Percentiles rank a stretch among this genome's conserved stretches.
phyloP scores from a whole-genome alignment of 2,113 vertebrate genomes.

The Macrotus californicus region DNA sequence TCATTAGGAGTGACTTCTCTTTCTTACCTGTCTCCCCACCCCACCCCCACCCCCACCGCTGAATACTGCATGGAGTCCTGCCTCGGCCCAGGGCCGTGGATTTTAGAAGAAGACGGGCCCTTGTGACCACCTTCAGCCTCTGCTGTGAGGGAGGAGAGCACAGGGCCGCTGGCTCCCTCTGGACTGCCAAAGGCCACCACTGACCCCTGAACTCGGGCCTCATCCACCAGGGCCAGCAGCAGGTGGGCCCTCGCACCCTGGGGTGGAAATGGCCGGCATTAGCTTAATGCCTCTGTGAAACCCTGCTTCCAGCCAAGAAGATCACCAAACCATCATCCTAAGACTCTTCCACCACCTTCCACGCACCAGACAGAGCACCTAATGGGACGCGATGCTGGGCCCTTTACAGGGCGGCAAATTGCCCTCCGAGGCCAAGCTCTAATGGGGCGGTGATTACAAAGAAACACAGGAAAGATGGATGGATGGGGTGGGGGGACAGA shows the following conservation, averaged over 20 bases:
- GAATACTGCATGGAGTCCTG: fast-evolving
- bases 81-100: neutral
- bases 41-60: too few species aligned
- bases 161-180: fast-evolving
- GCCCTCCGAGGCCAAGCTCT: neutral
- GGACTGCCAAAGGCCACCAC: fast-evolving
- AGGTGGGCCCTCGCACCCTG: neutral
- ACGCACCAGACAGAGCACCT: neutral
- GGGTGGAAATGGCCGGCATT: neutral
- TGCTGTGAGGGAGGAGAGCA: neutral
- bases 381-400: fast-evolving
- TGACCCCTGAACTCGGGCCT: fast-evolving
- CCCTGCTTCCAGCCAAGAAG: neutral
- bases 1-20: fast-evolving
- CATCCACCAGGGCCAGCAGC: neutral
- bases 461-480: neutral
- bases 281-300: neutral
- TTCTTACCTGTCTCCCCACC: too few species aligned
- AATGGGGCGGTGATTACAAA: neutral
- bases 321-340: fast-evolving
- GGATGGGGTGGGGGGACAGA: too few species aligned
- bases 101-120: fast-evolving
- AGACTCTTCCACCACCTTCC: too few species aligned
- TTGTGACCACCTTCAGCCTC: fast-evolving
- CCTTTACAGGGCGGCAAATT: neutral